Percentiles rank a stretch among this genome's conserved stretches.
phyloP scores from a whole-genome alignment of 2,888 invertebrate species.

The Metopia argyrocephala region DNA sequence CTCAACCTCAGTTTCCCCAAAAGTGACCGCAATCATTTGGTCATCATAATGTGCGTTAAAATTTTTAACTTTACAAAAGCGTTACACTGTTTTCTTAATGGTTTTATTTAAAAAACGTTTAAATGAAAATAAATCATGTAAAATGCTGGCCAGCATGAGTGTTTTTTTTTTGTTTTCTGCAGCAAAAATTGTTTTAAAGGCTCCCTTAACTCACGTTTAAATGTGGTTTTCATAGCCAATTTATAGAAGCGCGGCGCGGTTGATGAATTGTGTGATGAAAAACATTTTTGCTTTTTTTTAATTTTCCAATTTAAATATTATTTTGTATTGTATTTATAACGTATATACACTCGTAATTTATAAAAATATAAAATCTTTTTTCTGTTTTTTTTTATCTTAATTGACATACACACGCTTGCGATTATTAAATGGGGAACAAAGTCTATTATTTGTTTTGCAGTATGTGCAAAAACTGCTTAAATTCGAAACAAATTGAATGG shows the following conservation, averaged over 20 bases:
- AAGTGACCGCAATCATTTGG: constrained; percentile 32
- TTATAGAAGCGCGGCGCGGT: neutral
- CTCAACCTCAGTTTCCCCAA: constrained; percentile 18
- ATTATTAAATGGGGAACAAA: too few species aligned
- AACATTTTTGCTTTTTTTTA: too few species aligned
- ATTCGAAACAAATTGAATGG: too few species aligned
- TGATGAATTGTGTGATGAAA: too few species aligned
- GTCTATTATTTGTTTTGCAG: too few species aligned
- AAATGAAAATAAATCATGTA: neutral
- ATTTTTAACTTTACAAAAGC: neutral
- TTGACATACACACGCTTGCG: too few species aligned
- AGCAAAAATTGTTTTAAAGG: neutral
- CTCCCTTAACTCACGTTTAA: neutral
- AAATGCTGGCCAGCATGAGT: neutral
- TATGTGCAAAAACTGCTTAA: too few species aligned
- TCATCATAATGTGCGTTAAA: constrained; percentile 27
- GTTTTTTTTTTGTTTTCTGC: neutral
- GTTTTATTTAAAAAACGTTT: neutral
- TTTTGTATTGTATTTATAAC: too few species aligned
- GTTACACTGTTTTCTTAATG: neutral
- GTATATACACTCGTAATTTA: too few species aligned
- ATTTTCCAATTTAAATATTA: too few species aligned
- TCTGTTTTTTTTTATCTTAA: too few species aligned
- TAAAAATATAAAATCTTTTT: too few species aligned
- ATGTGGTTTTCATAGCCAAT: neutral